A percentile compares a stretch with the other conserved stretches of the same genome.
phyloP scores from a whole-genome alignment of 1,140 invertebrate genomes.

The Coptotermes formosanus region DNA sequence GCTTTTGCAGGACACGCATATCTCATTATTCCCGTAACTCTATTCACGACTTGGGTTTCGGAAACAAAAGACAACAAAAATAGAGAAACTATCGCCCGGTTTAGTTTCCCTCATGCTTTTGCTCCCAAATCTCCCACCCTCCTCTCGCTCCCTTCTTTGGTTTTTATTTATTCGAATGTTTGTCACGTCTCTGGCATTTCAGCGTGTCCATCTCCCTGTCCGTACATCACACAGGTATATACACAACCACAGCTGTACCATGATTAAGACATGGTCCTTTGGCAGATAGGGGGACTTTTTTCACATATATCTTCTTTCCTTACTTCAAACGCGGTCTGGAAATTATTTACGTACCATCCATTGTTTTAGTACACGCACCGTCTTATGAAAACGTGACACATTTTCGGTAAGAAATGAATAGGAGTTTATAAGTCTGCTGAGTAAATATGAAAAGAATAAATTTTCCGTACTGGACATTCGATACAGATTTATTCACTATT shows the following conservation, averaged over 20 bases:
- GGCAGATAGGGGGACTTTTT: background rate
- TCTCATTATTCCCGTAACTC: background rate
- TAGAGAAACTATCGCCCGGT: background rate
- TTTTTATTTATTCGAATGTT: slow-evolving; percentile 20
- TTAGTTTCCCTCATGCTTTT: background rate
- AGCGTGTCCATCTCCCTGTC: background rate
- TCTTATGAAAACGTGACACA: background rate
- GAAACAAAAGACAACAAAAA: slow-evolving; percentile 15
- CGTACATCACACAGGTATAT: background rate
- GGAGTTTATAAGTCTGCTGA: too few species aligned
- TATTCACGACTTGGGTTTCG: background rate
- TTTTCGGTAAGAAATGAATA: background rate
- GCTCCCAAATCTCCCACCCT: background rate
- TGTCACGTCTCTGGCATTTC: slow-evolving; percentile 10
- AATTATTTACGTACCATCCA: background rate
- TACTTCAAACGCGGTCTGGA: background rate
- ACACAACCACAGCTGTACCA: background rate
- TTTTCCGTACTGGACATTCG: too few species aligned
- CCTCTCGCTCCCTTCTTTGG: background rate
- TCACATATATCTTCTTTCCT: background rate
- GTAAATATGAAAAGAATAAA: too few species aligned
- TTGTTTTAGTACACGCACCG: background rate
- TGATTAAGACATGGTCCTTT: slow-evolving; percentile 16
- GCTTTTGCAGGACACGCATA: background rate
- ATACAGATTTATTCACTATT: too few species aligned